Evolutionary conservation across 1,140 invertebrate genomes (phyloP).

Genomic region (Subanguina moxae): DNA sequence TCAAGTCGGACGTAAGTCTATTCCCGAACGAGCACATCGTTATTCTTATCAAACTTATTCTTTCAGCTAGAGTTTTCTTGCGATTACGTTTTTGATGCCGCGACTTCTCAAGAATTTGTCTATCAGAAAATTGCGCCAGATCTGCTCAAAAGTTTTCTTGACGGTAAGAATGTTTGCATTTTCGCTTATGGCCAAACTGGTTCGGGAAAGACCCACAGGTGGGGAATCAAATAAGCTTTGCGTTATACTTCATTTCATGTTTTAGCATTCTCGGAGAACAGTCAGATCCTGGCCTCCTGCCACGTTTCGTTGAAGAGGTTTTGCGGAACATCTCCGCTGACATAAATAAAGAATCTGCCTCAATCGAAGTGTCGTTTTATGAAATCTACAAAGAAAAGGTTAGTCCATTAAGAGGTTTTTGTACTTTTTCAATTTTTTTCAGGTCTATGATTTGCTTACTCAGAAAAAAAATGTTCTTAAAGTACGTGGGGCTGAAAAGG

Average conservation of each 20-base stretch:
- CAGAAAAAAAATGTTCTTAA: constrained; percentile 7
- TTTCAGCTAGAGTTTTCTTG: constrained; percentile 15
- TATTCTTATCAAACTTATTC: neutral
- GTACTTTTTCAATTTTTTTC: constrained; percentile 7
- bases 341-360: neutral
- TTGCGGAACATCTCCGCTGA: constrained; percentile 7
- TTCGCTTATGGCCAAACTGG: constrained; percentile 92
- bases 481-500: constrained; percentile 12
- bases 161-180: constrained; percentile 88
- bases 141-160: constrained; percentile 66
- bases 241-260: constrained; percentile 9
- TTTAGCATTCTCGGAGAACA: constrained; percentile 15
- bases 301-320: constrained; percentile 12
- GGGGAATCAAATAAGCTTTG: no score
- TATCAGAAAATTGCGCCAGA: constrained; percentile 13
- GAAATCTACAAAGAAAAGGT: constrained; percentile 24
- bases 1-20: neutral
- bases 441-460: constrained; percentile 18
- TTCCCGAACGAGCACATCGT: neutral
- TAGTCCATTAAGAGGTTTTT: constrained; percentile 11
- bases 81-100: constrained; percentile 9
- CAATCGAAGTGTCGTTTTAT: constrained; percentile 16
- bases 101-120: constrained; percentile 8
- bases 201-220: constrained; percentile 75
- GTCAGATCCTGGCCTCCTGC: constrained; percentile 5